These are phyloP conservation scores for Strix uralensis DNA, from an alignment of 2,113 vertebrate species.

Conservation along the genomic window DNA sequence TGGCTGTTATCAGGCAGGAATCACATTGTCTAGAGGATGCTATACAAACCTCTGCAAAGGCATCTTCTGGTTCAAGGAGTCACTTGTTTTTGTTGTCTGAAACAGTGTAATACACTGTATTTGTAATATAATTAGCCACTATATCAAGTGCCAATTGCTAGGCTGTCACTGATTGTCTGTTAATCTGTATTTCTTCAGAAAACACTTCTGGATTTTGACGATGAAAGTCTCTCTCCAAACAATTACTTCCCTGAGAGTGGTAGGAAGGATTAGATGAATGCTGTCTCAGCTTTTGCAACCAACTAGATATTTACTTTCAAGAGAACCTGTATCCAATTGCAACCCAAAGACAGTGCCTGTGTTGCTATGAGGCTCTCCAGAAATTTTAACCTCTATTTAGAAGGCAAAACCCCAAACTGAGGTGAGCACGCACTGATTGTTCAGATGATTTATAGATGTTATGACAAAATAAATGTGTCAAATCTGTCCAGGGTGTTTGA, in stretches of 20 bases:
- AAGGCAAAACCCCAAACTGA: background rate
- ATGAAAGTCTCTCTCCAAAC: background rate
- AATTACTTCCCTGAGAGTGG: background rate
- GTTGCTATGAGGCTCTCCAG: background rate
- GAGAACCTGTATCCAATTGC: background rate
- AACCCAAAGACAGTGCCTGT: background rate
- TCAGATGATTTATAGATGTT: background rate
- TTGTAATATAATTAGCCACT: background rate
- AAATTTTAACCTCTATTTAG: background rate
- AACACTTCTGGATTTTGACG: background rate
- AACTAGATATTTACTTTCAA: background rate
- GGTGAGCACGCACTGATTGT: background rate
- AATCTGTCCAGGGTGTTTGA: background rate
- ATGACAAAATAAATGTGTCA: background rate
- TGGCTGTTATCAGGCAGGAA: background rate
- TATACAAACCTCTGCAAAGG: background rate
- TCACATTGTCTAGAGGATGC: background rate
- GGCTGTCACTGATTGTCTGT: background rate
- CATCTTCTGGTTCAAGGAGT: background rate
- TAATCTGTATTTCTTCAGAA: background rate
- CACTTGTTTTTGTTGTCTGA: background rate
- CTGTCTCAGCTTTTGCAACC: background rate
- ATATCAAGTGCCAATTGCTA: background rate
- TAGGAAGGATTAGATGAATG: background rate
- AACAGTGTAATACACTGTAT: background rate